These are phyloP conservation scores for Aix galericulata DNA, from an alignment of 2,113 vertebrate species.

Conservation along the genomic window DNA sequence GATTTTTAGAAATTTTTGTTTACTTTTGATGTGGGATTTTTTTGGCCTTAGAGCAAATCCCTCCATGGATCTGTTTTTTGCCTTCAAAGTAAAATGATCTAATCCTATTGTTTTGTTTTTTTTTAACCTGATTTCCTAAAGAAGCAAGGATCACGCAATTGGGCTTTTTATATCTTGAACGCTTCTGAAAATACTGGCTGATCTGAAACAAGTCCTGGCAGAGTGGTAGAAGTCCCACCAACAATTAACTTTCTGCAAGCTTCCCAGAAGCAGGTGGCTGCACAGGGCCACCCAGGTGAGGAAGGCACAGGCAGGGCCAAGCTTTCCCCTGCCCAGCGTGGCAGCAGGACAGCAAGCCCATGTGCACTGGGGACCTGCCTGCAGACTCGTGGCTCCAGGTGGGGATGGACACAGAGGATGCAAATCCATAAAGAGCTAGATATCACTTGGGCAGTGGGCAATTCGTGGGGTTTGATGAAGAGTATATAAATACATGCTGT, in stretches of 20 bases:
- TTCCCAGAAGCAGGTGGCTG: background rate
- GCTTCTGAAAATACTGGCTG: background rate
- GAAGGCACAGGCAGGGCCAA: background rate
- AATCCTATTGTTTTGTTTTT: background rate
- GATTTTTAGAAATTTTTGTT: background rate
- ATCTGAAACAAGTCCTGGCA: background rate
- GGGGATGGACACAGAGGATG: background rate
- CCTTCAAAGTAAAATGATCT: constrained; percentile 27
- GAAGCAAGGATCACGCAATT: background rate
- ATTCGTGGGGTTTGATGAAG: background rate
- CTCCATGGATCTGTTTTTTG: background rate
- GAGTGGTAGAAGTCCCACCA: background rate
- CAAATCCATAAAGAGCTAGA: background rate
- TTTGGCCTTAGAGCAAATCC: background rate
- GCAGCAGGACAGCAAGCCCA: accelerated
- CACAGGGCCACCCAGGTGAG: background rate
- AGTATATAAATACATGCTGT: background rate
- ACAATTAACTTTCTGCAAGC: background rate
- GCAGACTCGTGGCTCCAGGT: background rate
- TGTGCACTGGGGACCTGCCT: accelerated
- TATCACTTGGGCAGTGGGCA: background rate
- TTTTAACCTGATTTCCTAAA: constrained; percentile 4
- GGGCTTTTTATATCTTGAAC: background rate
- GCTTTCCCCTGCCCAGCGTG: background rate
- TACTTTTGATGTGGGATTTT: background rate